Conservation (phyloP, 2,888 invertebrate genomes). For the Deroplatys truncata region DNA sequence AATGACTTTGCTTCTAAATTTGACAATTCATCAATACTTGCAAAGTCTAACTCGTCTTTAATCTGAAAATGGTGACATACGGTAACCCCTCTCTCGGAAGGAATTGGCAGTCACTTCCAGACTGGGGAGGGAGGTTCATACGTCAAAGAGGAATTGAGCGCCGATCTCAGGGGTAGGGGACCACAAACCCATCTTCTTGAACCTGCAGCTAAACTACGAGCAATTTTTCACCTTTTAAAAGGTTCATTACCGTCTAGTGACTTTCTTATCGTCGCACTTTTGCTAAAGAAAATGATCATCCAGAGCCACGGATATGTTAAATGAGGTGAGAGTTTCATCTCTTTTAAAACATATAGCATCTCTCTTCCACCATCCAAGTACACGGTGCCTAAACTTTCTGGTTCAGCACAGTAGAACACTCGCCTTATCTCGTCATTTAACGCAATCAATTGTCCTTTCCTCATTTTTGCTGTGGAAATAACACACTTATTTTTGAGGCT, state of each 20-base stretch:
- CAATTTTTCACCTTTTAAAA: conserved; percentile 8
- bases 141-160: not conserved
- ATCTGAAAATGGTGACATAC: not conserved
- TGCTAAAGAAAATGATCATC: not conserved
- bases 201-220: not conserved
- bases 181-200: not conserved
- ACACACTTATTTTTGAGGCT: too few species aligned
- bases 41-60: not conserved
- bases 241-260: not conserved
- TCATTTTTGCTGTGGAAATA: too few species aligned
- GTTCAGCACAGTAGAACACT: not conserved
- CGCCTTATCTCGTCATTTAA: too few species aligned
- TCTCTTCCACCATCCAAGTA: not conserved
- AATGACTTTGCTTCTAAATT: not conserved
- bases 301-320: not conserved
- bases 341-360: not conserved
- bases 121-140: not conserved
- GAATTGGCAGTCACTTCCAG: not conserved
- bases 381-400: not conserved
- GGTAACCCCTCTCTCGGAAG: too few species aligned
- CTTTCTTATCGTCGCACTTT: not conserved
- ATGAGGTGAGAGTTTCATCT: not conserved
- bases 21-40: not conserved
- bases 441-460: too few species aligned
- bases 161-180: not conserved